Percentiles rank a stretch among this genome's conserved stretches.
Evolutionary conservation across 2,113 vertebrate species (phyloP).

Genomic region (Amphiprion ocellaris): DNA sequence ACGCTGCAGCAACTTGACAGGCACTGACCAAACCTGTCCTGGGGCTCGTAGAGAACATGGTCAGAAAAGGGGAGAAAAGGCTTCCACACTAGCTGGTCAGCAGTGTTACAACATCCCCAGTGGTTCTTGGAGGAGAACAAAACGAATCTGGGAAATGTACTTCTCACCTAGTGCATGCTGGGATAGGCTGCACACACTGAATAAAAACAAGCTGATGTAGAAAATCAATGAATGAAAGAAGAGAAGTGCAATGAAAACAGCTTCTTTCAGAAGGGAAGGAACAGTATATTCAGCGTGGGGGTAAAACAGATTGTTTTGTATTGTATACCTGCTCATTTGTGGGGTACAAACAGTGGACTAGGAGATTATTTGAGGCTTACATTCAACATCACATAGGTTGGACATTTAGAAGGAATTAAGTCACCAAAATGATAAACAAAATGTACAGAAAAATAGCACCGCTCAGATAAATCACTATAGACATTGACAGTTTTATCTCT

Average conservation of each 20-base stretch:
- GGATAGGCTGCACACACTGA: not conserved
- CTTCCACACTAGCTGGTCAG: not conserved
- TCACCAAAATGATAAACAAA: too few relatives aligned
- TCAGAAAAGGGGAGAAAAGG: not conserved
- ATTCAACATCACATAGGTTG: not conserved
- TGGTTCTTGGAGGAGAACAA: conserved; percentile 5
- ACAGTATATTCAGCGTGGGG: not conserved
- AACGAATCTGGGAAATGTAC: not conserved
- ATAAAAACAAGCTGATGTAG: conserved; percentile 8
- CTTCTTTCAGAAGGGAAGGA: conserved; percentile 2
- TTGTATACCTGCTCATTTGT: not conserved
- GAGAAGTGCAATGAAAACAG: not conserved
- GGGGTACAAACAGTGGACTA: not conserved
- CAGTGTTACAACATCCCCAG: not conserved
- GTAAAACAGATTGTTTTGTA: not conserved
- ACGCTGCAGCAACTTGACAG: not conserved
- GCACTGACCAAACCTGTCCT: not conserved
- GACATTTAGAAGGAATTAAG: not conserved
- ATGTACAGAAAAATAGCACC: too few relatives aligned
- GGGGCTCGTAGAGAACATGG: not conserved
- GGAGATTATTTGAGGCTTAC: not conserved
- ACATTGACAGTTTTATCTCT: too few relatives aligned
- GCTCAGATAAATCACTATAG: too few relatives aligned
- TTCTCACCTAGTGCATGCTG: conserved; percentile 10
- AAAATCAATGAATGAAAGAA: conserved; percentile 1